Percentiles rank a stretch among this genome's conserved stretches.
Conservation (phyloP, 2,113 vertebrate species). For the Myocastor coypus region DNA sequence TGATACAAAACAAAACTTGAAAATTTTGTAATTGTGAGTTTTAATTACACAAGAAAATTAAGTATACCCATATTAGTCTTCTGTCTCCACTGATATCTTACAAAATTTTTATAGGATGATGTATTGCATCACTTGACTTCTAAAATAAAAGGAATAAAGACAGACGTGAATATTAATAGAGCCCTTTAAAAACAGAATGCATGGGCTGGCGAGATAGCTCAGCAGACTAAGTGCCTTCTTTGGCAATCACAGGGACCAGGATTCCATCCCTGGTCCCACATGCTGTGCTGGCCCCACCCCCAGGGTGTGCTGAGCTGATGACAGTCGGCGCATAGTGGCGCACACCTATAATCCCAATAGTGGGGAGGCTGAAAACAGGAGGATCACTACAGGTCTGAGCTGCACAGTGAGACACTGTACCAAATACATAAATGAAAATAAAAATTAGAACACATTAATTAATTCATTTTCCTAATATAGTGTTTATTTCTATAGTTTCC, state of each 20-base stretch:
- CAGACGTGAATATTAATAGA: background rate
- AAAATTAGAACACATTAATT: slow-evolving; percentile 4
- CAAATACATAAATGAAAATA: too few species aligned
- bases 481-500: background rate
- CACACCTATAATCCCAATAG: too few species aligned
- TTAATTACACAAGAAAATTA: slow-evolving; percentile 39
- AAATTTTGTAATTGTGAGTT: background rate
- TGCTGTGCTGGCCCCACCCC: too few species aligned
- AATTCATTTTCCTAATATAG: slow-evolving; percentile 27
- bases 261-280: too few species aligned
- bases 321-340: too few species aligned
- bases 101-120: background rate
- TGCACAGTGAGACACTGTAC: too few species aligned
- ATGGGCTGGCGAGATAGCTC: background rate
- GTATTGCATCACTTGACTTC: background rate
- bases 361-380: too few species aligned
- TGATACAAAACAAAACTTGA: slow-evolving; percentile 27
- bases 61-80: background rate
- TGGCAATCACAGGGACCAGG: too few species aligned
- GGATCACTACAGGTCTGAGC: too few species aligned
- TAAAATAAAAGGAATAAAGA: slow-evolving; percentile 34
- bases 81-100: background rate
- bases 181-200: background rate
- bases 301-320: too few species aligned
- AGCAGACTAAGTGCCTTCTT: too few species aligned